phyloP scores from a whole-genome alignment of 2,888 invertebrate species.

The Andricus curvator region DNA sequence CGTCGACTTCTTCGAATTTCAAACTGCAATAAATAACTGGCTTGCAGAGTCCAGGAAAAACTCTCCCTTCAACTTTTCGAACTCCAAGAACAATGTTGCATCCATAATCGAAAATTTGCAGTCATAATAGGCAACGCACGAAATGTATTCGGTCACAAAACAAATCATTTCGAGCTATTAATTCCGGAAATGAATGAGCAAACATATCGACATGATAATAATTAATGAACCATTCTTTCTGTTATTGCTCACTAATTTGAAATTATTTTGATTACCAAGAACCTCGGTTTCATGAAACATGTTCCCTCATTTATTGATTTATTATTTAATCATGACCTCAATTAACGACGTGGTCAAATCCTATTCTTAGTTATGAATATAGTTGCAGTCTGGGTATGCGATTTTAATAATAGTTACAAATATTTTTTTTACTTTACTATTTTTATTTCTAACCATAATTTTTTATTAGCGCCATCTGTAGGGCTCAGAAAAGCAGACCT shows the following conservation, averaged over 20 bases:
- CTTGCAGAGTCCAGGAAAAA: not conserved
- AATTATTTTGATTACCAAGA: not conserved
- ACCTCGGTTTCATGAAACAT: not conserved
- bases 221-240: not conserved
- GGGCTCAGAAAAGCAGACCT: too few species aligned
- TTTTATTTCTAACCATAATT: too few species aligned
- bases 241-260: constrained; percentile 6
- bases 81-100: not conserved
- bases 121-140: not conserved
- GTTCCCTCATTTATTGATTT: not conserved
- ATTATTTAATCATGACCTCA: too few species aligned
- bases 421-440: too few species aligned
- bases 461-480: too few species aligned
- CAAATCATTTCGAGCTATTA: not conserved
- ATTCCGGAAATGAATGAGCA: too few species aligned
- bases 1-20: constrained; percentile 70
- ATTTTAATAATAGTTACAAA: too few species aligned
- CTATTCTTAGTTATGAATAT: too few species aligned
- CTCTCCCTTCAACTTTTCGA: not conserved
- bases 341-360: too few species aligned
- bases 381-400: too few species aligned
- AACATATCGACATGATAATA: not conserved
- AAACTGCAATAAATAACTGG: constrained; percentile 69
- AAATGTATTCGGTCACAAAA: not conserved
- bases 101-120: not conserved